A percentile compares a stretch with the other conserved stretches of the same genome.
These are phyloP conservation scores for Sturmia bella DNA, from an alignment of 2,888 invertebrate genomes.

Conservation along the genomic window DNA sequence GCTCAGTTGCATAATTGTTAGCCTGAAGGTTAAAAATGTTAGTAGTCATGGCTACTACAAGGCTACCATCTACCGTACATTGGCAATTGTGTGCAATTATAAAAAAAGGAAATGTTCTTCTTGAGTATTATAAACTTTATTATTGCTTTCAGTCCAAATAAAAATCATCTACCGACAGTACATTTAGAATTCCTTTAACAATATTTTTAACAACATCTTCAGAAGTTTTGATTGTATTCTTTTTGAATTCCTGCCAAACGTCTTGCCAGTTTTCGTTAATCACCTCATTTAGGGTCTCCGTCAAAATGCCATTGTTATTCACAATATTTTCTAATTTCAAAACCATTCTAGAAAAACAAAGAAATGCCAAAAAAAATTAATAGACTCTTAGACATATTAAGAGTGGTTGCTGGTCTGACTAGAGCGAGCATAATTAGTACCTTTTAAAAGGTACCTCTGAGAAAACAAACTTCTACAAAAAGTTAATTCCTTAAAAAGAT, in stretches of 20 bases:
- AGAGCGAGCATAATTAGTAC: no score
- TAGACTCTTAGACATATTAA: no score
- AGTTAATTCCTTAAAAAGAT: no score
- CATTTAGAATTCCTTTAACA: constrained; percentile 67
- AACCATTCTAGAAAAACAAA: constrained; percentile 69
- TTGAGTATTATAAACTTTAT: no score
- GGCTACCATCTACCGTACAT: no score
- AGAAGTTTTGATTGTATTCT: constrained; percentile 72
- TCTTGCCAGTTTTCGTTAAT: constrained; percentile 76
- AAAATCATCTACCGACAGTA: constrained; percentile 74
- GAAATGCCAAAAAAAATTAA: neutral
- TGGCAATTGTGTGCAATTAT: no score
- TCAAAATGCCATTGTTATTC: constrained; percentile 72
- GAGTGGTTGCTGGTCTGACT: no score
- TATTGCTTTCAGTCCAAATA: constrained; percentile 55
- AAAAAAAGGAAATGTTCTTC: neutral
- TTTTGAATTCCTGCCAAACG: constrained; percentile 74
- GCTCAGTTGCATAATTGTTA: no score
- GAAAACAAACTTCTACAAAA: no score
- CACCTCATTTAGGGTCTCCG: constrained; percentile 73
- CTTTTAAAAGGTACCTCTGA: no score
- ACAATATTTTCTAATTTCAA: constrained; percentile 74
- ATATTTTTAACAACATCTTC: constrained; percentile 68
- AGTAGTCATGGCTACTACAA: no score
- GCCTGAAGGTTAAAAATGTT: no score